These are phyloP conservation scores for Silurus glanis DNA, from an alignment of 2,113 vertebrate genomes.

Conservation along the genomic window DNA sequence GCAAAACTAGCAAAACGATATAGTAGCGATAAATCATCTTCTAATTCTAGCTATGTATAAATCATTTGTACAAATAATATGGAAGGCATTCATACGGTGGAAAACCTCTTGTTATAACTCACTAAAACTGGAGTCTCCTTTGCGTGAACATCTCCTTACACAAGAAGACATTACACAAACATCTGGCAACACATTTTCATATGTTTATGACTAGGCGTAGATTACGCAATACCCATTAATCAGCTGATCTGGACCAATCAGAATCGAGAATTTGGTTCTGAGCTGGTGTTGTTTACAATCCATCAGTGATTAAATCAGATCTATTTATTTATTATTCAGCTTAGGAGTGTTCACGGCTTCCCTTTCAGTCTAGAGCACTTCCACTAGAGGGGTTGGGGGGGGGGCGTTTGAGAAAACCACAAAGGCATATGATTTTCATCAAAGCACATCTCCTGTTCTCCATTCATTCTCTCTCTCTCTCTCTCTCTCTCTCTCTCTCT, in stretches of 20 bases:
- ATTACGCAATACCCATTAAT: not conserved
- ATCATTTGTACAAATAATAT: too few species aligned
- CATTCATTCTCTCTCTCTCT: constrained; percentile 6
- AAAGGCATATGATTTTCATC: constrained; percentile 62
- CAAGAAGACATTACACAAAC: not conserved
- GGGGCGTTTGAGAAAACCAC: not conserved
- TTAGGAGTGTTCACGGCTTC: not conserved
- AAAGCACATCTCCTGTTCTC: constrained; percentile 27
- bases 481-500: constrained; percentile 36
- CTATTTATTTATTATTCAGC: not conserved
- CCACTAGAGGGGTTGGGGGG: not conserved
- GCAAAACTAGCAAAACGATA: not conserved
- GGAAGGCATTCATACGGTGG: not conserved
- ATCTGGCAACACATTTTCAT: not conserved
- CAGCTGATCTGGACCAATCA: not conserved
- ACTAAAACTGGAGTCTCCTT: not conserved
- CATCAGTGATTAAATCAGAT: not conserved
- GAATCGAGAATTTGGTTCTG: not conserved
- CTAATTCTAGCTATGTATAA: too few species aligned
- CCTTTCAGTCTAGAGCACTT: not conserved
- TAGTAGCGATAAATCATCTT: too few species aligned
- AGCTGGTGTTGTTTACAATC: not conserved
- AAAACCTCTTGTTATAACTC: not conserved
- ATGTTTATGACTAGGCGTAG: not conserved
- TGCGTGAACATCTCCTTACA: not conserved